Evolutionary conservation across 2,113 vertebrate species (phyloP).

Genomic region (Alligator mississippiensis): DNA sequence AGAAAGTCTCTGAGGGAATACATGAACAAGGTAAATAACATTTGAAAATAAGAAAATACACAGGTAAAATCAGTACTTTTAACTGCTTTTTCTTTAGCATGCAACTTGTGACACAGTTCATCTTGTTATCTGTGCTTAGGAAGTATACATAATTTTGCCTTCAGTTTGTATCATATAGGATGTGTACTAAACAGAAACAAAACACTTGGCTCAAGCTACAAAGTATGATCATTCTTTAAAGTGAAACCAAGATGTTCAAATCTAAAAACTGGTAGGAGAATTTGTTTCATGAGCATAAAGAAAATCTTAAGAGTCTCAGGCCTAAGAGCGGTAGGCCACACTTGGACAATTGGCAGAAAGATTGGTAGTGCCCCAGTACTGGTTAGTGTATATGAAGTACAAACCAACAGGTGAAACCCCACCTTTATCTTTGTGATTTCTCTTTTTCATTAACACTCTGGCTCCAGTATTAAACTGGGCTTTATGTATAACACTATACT

Average conservation of each 20-base stretch:
- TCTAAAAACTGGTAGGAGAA: neutral
- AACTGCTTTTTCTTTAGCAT: neutral
- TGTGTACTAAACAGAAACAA: neutral
- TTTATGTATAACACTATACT: too few relatives aligned
- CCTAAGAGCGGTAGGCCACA: neutral
- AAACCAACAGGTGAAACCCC: neutral
- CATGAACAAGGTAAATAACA: too few relatives aligned
- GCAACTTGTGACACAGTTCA: neutral
- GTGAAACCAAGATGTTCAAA: neutral
- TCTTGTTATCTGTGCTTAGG: neutral
- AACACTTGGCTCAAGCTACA: neutral
- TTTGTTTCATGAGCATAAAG: neutral
- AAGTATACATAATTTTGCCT: too few relatives aligned
- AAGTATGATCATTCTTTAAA: neutral
- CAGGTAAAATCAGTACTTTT: neutral
- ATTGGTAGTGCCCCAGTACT: neutral
- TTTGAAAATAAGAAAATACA: too few relatives aligned
- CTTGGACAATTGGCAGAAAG: neutral
- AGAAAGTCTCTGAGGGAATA: too few relatives aligned
- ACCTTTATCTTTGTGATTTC: neutral
- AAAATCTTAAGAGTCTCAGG: too few relatives aligned
- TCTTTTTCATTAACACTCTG: too few relatives aligned
- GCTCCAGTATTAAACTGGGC: neutral
- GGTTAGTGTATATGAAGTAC: neutral
- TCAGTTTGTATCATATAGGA: neutral